Evolutionary conservation across 2,888 invertebrate species (phyloP).

Genomic region (Arrhopalites spinosus): DNA sequence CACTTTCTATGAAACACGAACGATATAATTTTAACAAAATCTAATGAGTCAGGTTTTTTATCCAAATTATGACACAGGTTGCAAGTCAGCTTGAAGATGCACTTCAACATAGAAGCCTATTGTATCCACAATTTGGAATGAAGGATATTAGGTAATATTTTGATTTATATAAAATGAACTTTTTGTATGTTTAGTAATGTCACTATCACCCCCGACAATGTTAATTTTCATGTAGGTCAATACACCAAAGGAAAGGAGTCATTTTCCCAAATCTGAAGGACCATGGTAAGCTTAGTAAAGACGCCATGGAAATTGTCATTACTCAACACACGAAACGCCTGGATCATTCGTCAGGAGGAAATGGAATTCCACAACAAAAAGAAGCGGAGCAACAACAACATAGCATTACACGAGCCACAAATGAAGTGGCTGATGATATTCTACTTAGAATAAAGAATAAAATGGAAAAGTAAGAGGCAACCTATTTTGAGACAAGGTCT

Average conservation of each 20-base stretch:
- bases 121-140: conserved; percentile 56
- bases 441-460: conserved; percentile 51
- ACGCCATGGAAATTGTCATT: conserved; percentile 56
- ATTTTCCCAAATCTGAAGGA: conserved; percentile 57
- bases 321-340: conserved; percentile 48
- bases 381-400: conserved; percentile 14
- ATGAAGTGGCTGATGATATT: conserved; percentile 54
- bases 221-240: too few relatives aligned
- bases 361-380: conserved; percentile 11
- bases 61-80: conserved; percentile 48
- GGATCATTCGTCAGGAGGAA: conserved; percentile 35
- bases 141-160: conserved; percentile 51
- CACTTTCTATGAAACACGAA: too few relatives aligned
- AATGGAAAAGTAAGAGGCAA: conserved; percentile 51
- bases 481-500: background rate
- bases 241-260: conserved; percentile 56
- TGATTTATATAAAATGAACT: too few relatives aligned
- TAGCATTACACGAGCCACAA: conserved; percentile 33
- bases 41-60: too few relatives aligned
- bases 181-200: too few relatives aligned
- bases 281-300: conserved; percentile 56
- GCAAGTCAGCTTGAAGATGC: conserved; percentile 56
- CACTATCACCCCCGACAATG: too few relatives aligned
- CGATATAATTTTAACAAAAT: too few relatives aligned
- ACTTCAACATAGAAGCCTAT: conserved; percentile 53